Conservation (phyloP, 2,888 invertebrate genomes). For the Eumerus sabulonum region DNA sequence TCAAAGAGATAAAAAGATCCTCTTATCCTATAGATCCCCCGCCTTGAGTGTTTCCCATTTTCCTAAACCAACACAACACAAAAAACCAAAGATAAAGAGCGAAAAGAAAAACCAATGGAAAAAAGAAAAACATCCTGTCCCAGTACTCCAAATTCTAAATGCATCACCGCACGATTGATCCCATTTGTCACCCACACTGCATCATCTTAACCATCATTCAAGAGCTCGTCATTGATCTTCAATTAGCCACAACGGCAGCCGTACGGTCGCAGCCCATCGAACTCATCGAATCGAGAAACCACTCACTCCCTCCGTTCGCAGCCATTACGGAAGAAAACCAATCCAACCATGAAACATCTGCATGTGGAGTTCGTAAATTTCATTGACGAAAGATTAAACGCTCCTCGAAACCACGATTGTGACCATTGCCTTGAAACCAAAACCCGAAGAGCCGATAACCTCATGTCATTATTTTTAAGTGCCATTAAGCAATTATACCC, state of each 20-base stretch:
- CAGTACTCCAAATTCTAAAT: too few relatives aligned
- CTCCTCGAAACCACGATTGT: conserved; percentile 21
- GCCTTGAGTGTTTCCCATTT: background rate
- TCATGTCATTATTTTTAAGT: conserved; percentile 65
- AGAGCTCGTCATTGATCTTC: conserved; percentile 45
- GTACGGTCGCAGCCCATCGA: background rate
- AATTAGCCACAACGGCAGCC: conserved; percentile 36
- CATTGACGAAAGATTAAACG: conserved; percentile 42
- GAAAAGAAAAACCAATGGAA: background rate
- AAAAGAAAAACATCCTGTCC: background rate
- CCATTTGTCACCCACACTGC: conserved; percentile 46
- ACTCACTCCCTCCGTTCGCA: conserved; percentile 7
- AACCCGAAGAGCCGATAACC: conserved; percentile 57
- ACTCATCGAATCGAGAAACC: conserved; percentile 32
- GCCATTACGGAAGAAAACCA: background rate
- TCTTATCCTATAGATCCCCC: too few relatives aligned
- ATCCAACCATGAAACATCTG: conserved; percentile 35
- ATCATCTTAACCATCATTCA: background rate
- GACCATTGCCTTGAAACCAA: conserved; percentile 41
- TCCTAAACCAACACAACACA: background rate
- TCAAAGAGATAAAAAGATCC: too few relatives aligned
- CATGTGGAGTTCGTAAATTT: conserved; percentile 33
- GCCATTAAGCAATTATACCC: conserved; percentile 65
- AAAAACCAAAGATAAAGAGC: background rate
- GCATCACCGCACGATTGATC: conserved; percentile 27